Percentiles rank a stretch among this genome's conserved stretches.
phyloP scores from a whole-genome alignment of 1,140 invertebrate species.

The Drosophila repletoides region DNA sequence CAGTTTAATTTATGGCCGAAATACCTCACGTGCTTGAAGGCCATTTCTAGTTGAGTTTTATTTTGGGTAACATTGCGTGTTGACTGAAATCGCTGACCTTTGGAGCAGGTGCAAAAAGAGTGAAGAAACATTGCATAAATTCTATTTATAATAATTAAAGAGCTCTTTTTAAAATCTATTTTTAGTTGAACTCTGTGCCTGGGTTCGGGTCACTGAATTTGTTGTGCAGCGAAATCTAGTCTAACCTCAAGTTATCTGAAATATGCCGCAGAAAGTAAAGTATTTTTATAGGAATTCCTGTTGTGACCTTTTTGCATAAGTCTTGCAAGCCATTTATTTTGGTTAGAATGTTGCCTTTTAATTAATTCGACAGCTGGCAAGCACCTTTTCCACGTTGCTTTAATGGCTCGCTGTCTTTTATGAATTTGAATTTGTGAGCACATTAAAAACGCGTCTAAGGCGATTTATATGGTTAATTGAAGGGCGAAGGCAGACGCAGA shows the following conservation, averaged over 20 bases:
- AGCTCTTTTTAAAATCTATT: constrained; percentile 7
- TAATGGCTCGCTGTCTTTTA: constrained; percentile 65
- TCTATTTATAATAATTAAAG: constrained; percentile 33
- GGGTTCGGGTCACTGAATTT: constrained; percentile 8
- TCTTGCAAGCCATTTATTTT: constrained; percentile 58
- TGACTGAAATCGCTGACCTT: constrained; percentile 56
- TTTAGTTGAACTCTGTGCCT: constrained; percentile 9
- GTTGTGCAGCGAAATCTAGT: neutral
- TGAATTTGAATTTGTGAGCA: constrained; percentile 47
- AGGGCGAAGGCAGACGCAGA: neutral
- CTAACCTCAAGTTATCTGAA: neutral
- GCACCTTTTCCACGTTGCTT: constrained; percentile 40
- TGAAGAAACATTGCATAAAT: constrained; percentile 35
- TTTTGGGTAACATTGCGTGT: constrained; percentile 49
- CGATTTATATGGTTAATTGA: constrained; percentile 22
- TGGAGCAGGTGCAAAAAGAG: constrained; percentile 24
- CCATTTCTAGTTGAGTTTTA: constrained; percentile 48
- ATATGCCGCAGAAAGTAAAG: constrained; percentile 5
- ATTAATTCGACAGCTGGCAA: constrained; percentile 48
- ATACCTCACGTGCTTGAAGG: constrained; percentile 8
- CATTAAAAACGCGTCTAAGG: constrained; percentile 33
- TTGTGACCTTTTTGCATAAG: constrained; percentile 53
- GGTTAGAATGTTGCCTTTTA: constrained; percentile 42
- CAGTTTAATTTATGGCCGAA: neutral
- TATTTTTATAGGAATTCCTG: constrained; percentile 47